Conservation (phyloP, 2,888 invertebrate genomes). For the Agriopis leucophaearia region DNA sequence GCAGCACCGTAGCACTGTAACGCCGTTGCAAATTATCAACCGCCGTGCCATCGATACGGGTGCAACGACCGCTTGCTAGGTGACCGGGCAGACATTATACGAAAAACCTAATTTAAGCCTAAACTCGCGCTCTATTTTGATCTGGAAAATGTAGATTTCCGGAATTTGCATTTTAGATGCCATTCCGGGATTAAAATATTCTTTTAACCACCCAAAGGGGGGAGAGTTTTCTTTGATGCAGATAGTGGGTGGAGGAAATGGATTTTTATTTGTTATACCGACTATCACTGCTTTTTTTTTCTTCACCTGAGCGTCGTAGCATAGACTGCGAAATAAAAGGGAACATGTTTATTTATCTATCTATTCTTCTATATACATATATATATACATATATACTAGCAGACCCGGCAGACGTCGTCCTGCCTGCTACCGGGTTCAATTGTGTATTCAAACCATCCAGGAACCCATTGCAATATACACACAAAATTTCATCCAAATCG, state of each 20-base stretch:
- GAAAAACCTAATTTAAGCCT: constrained; percentile 12
- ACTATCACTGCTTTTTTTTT: too few relatives aligned
- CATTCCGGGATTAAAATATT: constrained; percentile 16
- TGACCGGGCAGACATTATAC: constrained; percentile 21
- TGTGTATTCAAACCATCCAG: too few relatives aligned
- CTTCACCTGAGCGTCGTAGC: too few relatives aligned
- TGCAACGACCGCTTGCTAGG: constrained; percentile 42
- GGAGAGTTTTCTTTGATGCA: constrained; percentile 12
- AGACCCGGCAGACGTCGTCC: too few relatives aligned
- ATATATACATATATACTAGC: too few relatives aligned
- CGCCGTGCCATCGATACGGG: constrained; percentile 53
- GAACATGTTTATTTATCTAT: too few relatives aligned
- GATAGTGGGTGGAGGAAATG: neutral
- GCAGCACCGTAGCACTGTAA: neutral
- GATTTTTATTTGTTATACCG: neutral
- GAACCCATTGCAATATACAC: too few relatives aligned
- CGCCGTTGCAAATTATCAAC: constrained; percentile 41
- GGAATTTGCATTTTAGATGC: constrained; percentile 15
- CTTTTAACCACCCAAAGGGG: constrained; percentile 1
- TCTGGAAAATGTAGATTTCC: constrained; percentile 13
- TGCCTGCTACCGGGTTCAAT: too few relatives aligned
- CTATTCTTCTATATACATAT: too few relatives aligned
- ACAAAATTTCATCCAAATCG: too few relatives aligned
- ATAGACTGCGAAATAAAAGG: too few relatives aligned
- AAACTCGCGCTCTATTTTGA: neutral